Percentiles rank a stretch among this genome's conserved stretches.
Conservation (phyloP, 2,888 invertebrate genomes). For the Eupithecia dodoneata region DNA sequence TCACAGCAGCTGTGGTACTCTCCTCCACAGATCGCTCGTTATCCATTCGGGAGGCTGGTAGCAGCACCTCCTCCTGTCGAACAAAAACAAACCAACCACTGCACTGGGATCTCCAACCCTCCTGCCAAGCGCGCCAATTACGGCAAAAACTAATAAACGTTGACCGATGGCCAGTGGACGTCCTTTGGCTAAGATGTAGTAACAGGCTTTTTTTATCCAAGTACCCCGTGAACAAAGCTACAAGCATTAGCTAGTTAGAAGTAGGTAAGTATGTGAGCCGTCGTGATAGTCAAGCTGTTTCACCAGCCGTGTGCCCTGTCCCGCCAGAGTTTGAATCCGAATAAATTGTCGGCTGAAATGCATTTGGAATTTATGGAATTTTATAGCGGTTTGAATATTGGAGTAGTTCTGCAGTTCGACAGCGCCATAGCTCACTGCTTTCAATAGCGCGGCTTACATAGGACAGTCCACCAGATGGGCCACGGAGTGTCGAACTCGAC, state of each 20-base stretch:
- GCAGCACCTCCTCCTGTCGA: not conserved
- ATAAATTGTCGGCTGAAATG: slow-evolving; percentile 44
- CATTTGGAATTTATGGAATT: slow-evolving; percentile 45
- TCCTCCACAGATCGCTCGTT: not conserved
- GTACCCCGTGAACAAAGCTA: not conserved
- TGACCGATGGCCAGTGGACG: not conserved
- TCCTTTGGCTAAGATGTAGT: not conserved
- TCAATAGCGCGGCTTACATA: slow-evolving; percentile 1
- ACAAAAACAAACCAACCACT: not conserved
- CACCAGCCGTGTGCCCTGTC: not conserved
- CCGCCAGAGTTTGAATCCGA: slow-evolving; percentile 41
- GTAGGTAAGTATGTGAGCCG: not conserved
- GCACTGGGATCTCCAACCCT: not conserved
- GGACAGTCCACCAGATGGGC: not conserved
- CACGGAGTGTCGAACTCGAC: not conserved
- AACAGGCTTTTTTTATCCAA: not conserved
- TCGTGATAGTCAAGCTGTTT: slow-evolving; percentile 20
- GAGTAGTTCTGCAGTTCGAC: slow-evolving; percentile 21
- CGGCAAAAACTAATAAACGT: not conserved
- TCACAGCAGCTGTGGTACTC: not conserved
- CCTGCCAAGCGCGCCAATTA: not conserved
- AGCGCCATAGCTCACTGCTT: slow-evolving; percentile 11
- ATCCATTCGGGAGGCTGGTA: not conserved
- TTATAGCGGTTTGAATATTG: slow-evolving; percentile 41
- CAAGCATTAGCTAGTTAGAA: not conserved